Evolutionary conservation across 2,797 vertebrate species (phyloP).

Genomic region (Phyllotis vaccarum): DNA sequence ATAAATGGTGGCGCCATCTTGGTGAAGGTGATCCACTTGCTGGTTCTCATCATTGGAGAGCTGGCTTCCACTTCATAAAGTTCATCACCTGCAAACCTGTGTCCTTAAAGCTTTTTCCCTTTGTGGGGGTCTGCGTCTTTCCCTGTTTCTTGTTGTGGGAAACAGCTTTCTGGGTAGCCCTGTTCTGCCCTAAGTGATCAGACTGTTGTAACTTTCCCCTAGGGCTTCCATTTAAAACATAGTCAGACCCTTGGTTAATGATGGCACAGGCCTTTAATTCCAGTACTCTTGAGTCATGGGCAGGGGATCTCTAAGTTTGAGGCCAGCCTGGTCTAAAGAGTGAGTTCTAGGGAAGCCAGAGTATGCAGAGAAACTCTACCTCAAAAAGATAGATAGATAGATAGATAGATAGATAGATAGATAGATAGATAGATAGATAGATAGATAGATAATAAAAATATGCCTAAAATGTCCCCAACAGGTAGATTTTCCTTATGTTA

Average conservation of each 20-base stretch:
- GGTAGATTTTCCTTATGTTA: neutral
- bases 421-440: too few relatives aligned
- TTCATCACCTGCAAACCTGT: neutral
- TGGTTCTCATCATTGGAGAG: neutral
- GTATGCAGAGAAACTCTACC: neutral
- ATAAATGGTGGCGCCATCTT: neutral
- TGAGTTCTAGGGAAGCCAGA: neutral
- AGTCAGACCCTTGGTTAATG: neutral
- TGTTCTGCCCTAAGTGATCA: neutral
- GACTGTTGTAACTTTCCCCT: neutral
- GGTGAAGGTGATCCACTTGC: neutral
- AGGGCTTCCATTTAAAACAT: neutral
- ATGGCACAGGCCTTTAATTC: neutral
- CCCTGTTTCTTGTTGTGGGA: neutral
- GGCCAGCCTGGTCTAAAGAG: neutral
- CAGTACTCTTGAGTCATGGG: neutral
- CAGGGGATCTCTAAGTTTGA: too few relatives aligned
- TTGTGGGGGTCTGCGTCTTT: fast-evolving
- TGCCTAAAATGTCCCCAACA: neutral
- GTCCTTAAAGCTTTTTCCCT: neutral
- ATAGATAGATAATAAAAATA: neutral
- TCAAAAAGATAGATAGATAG: neutral
- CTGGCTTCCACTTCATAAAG: neutral
- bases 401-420: too few relatives aligned
- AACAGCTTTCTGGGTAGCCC: neutral